Evolutionary conservation across 2,797 vertebrate species (phyloP), one percentile per base, ranked within the genome.

Genomic region (Aphelocoma californica): DNA sequence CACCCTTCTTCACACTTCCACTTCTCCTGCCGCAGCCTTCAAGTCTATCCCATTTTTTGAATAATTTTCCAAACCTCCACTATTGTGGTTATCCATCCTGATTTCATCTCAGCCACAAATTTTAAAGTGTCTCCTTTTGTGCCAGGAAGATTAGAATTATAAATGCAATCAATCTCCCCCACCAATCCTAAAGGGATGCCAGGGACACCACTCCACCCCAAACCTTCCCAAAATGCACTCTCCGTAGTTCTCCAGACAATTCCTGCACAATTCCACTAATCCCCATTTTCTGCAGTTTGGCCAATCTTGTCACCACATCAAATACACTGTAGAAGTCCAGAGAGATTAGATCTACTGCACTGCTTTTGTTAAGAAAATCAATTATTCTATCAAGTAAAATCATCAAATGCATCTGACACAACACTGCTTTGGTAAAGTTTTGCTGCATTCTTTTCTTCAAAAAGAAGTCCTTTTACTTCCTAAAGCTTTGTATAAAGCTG

Each of bases 301-400:
- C 81, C 86, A 10, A 95, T 92, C 86, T 85, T 86, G 91, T 65
- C 86, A 67, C 64, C 67, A 32, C 18, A 60, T 73, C 88, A 92
- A 60, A 86, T 75, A 38, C 60, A 60, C 65, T 80, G 57, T 19
- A 64, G 56, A 73, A 94, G 60, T 73, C 78, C 86, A 64, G 74
- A 82, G 58, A 92, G 93, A 90, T 96, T 93, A 88, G 31, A 95
- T 97, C 88, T 85, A 66, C 86, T 80, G 67, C n/a, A 38, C 40
- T 29, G 58, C 45, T 86, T 88, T 94, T 90, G 83, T 90, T 73
- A 73, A 86, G 71, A 90, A 94, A 94, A 95, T 86, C 78, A 78
- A 90, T 94, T 85, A 92, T 75, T 85, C 88, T 86, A 92, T 84
- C 83, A 86, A 94, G 93, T 70, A 86, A 94, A 95, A 95, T 78